phyloP scores from a whole-genome alignment of 1,140 invertebrate species.

The Pemphigus obesinymphae region DNA sequence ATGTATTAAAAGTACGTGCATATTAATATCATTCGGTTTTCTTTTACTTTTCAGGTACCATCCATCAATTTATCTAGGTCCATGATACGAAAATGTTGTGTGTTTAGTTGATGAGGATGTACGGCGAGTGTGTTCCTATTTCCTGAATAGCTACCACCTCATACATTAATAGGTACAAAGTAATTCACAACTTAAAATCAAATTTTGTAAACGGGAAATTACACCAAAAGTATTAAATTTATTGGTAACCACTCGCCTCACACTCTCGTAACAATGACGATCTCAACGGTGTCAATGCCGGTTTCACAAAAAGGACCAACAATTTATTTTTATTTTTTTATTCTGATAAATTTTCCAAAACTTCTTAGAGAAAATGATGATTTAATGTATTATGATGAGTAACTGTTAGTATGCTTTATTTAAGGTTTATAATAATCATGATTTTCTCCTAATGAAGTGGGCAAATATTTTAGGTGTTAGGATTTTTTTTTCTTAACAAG shows the following conservation, averaged over 20 bases:
- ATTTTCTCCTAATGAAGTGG: slow-evolving; percentile 29
- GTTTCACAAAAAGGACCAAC: slow-evolving; percentile 15
- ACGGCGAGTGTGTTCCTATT: slow-evolving; percentile 41
- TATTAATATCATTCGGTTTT: slow-evolving; percentile 39
- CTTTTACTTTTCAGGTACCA: slow-evolving; percentile 38
- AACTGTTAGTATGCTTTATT: not conserved
- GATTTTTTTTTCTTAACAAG: slow-evolving; percentile 41
- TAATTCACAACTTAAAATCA: slow-evolving; percentile 36
- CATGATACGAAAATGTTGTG: slow-evolving; percentile 40
- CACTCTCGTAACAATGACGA: slow-evolving; percentile 36
- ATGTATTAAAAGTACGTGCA: not conserved
- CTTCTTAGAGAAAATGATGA: slow-evolving; percentile 32
- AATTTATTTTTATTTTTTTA: slow-evolving; percentile 12
- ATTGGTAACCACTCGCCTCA: slow-evolving; percentile 41
- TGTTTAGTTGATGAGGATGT: slow-evolving; percentile 41
- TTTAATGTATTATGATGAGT: not conserved
- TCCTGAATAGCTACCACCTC: slow-evolving; percentile 40
- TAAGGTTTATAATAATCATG: not conserved
- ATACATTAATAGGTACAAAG: slow-evolving; percentile 38
- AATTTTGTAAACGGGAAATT: slow-evolving; percentile 42
- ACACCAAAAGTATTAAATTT: slow-evolving; percentile 12
- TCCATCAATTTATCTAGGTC: slow-evolving; percentile 36
- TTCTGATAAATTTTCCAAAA: not conserved
- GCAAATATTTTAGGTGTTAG: slow-evolving; percentile 21
- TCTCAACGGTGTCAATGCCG: slow-evolving; percentile 16